Base-by-base conservation (phyloP, 92 coral and sea anemone species). In the Scolanthus callimorphus region DNA sequence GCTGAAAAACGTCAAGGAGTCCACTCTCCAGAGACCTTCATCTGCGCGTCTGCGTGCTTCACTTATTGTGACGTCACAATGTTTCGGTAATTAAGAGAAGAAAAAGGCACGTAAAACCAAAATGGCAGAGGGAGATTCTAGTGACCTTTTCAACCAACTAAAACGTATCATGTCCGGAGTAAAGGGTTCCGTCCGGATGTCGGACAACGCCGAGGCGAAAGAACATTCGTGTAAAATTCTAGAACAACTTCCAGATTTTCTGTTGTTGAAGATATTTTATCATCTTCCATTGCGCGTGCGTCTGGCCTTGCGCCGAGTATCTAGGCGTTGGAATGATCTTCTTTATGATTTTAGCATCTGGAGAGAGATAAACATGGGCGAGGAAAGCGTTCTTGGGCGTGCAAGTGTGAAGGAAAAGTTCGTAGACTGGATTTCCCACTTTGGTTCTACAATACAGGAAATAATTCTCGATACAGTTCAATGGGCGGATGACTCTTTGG, bases 331-430 rank as follows among this genome's bases (percentile, higher is more conserved):
- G 97, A 37, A 54, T n/a, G 57, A 67, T n/a, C 81, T 91, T 44
- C 68, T 83, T 13, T 51, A 59, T 44, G 97, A 91, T 29, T 91
- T 84, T 50, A 87, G 90, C 63, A 59, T 91, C 28, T 91, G 97
- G 97, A 74, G 69, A 28, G 57, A 54, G 1, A 83, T 91, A 57
- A 72, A 80, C 49, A 48, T 87, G n/a, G 75, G 66, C 38, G 84
- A 80, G 26, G 84, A 77, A 23, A 39, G 65, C 17, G 25, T 43
- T 9, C 26, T 91, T 1, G 52, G 12, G 3, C 67, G 62, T 34
- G 46, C 31, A 24, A 39, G 78, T 0, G 72, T 71, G 29, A 71
- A 70, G 25, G 59, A 62, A 4, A 75, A 61, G 44, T 73, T 91
- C 0, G 69, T 51, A 27, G 68, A 54, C 45, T 91, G 97, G 95